These are phyloP conservation scores for Brachycybe producta DNA, from an alignment of 2,888 invertebrate species.

Conservation along the genomic window DNA sequence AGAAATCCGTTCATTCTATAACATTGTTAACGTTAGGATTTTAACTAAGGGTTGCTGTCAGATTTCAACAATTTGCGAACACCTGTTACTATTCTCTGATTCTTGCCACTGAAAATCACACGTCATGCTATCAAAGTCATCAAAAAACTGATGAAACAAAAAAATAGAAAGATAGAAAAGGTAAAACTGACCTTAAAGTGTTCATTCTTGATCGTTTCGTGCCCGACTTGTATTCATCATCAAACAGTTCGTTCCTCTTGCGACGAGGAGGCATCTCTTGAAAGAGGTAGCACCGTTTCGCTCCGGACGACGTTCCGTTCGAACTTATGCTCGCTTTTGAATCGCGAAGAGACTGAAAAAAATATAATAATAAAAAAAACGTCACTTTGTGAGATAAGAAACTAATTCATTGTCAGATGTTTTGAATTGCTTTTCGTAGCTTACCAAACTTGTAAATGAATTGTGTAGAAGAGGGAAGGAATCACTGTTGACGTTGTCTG, in stretches of 20 bases:
- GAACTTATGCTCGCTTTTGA: too few relatives aligned
- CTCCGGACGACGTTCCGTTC: not conserved
- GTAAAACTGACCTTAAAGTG: constrained; percentile 8
- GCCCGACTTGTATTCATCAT: constrained; percentile 17
- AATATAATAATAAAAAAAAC: constrained; percentile 1
- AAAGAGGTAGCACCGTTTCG: constrained; percentile 3
- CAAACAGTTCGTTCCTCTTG: constrained; percentile 16
- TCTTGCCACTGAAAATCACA: too few relatives aligned
- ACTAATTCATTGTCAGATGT: not conserved
- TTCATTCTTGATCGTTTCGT: constrained; percentile 18
- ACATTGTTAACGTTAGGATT: too few relatives aligned
- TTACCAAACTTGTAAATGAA: constrained; percentile 18
- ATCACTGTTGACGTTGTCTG: constrained; percentile 14
- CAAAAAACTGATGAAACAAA: too few relatives aligned
- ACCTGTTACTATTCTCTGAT: too few relatives aligned
- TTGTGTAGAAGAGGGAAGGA: constrained; percentile 15
- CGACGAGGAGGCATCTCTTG: constrained; percentile 20
- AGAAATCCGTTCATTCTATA: too few relatives aligned
- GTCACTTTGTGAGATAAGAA: not conserved
- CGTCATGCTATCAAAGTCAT: too few relatives aligned
- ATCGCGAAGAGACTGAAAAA: constrained; percentile 18
- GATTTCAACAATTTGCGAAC: too few relatives aligned
- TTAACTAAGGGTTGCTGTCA: too few relatives aligned
- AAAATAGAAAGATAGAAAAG: not conserved
- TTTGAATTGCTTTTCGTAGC: not conserved